phyloP scores from a whole-genome alignment of 2,888 invertebrate species.

The Aporophyla lueneburgensis region DNA sequence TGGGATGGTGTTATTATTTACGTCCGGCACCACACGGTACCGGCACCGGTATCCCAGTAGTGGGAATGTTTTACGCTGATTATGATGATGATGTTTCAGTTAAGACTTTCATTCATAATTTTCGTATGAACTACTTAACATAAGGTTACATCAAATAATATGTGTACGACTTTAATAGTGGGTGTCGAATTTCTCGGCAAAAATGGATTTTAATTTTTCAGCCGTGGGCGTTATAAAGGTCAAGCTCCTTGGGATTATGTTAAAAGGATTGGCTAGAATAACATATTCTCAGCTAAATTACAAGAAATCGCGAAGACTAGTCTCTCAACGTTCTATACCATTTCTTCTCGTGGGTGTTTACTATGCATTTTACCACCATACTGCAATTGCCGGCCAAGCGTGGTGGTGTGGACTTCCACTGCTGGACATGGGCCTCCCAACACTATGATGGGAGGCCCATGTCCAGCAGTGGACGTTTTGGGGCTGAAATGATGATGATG shows the following conservation, averaged over 20 bases:
- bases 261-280: conserved; percentile 1
- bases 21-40: no score
- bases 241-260: background rate
- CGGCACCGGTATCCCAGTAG: background rate
- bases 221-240: background rate
- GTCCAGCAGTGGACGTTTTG: no score
- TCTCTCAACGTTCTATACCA: background rate
- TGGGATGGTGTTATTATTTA: no score
- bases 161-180: background rate
- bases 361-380: no score
- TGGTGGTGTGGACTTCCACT: no score
- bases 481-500: no score
- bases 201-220: background rate
- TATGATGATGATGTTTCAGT: no score
- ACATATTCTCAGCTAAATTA: background rate
- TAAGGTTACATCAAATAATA: background rate
- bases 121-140: background rate
- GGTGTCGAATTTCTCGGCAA: background rate
- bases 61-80: no score
- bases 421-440: no score
- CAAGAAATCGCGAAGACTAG: background rate
- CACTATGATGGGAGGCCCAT: no score
- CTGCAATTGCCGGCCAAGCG: no score
- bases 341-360: no score
- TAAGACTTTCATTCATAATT: background rate